Evolutionary conservation across 2,113 vertebrate genomes (phyloP).

Genomic region (Craseonycteris thonglongyai): DNA sequence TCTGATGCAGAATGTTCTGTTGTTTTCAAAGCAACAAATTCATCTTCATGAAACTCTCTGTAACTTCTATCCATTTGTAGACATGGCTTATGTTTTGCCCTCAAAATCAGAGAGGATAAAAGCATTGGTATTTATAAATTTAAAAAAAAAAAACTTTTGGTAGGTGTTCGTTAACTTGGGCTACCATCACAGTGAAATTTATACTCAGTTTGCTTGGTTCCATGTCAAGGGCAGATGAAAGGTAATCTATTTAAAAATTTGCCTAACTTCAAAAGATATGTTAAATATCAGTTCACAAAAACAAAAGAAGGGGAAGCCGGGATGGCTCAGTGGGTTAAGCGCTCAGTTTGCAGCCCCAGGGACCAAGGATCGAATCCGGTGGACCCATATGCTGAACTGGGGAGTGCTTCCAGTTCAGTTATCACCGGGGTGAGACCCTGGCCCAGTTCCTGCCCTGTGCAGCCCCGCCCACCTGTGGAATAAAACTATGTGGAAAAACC

Average conservation of each 20-base stretch:
- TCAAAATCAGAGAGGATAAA: neutral
- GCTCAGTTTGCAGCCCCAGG: too few species aligned
- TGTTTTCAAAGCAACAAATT: neutral
- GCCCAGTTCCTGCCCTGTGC: too few species aligned
- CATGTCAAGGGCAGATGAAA: neutral
- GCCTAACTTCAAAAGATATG: neutral
- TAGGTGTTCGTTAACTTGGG: neutral
- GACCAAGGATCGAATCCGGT: too few species aligned
- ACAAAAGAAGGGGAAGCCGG: neutral
- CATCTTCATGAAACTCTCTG: neutral
- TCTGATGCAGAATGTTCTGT: neutral
- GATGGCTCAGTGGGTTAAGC: too few species aligned
- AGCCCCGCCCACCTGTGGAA: too few species aligned
- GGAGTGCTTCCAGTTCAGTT: too few species aligned
- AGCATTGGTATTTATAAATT: neutral
- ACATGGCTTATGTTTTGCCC: neutral
- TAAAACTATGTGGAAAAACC: too few species aligned
- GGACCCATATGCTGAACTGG: too few species aligned
- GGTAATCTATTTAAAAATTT: neutral
- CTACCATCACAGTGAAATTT: neutral
- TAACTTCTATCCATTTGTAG: neutral
- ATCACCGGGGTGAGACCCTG: too few species aligned
- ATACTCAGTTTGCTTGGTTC: neutral
- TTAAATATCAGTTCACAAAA: neutral
- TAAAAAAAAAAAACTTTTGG: neutral